phyloP scores from a whole-genome alignment of 1,140 invertebrate genomes.

The Pogonognathellus flavescens region DNA sequence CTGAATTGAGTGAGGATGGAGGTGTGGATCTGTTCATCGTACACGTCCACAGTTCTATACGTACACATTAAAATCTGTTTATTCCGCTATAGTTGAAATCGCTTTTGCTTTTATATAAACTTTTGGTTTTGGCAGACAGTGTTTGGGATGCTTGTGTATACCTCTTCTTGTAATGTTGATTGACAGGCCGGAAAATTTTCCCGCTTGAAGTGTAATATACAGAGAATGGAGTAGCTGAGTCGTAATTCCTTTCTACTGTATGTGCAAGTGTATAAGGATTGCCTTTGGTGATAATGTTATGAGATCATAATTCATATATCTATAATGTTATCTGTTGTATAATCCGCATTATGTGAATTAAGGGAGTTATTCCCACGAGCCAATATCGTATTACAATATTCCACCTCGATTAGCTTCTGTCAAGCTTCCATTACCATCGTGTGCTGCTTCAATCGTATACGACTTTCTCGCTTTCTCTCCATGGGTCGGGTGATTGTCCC shows the following conservation, averaged over 20 bases:
- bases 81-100: too few relatives aligned
- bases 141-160: conserved; percentile 21
- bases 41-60: too few relatives aligned
- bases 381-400: conserved; percentile 42
- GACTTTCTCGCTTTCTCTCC: conserved; percentile 21
- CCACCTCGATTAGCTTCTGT: conserved; percentile 49
- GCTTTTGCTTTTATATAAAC: not conserved
- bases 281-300: too few relatives aligned
- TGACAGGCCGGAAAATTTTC: conserved; percentile 52
- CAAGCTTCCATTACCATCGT: conserved; percentile 1
- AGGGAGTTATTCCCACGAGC: conserved; percentile 33
- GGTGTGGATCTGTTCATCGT: too few relatives aligned
- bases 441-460: not conserved
- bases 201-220: conserved; percentile 23
- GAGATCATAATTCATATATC: too few relatives aligned
- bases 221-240: conserved; percentile 29
- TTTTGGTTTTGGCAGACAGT: not conserved
- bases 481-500: not conserved
- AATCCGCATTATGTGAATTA: conserved; percentile 36
- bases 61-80: too few relatives aligned
- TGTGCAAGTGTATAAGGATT: too few relatives aligned
- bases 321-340: not conserved
- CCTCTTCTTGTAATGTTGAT: conserved; percentile 51
- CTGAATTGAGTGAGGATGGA: too few relatives aligned
- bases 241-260: conserved; percentile 22